Evolutionary conservation across 2,888 invertebrate species (phyloP).

Genomic region (Lapara coniferarum): DNA sequence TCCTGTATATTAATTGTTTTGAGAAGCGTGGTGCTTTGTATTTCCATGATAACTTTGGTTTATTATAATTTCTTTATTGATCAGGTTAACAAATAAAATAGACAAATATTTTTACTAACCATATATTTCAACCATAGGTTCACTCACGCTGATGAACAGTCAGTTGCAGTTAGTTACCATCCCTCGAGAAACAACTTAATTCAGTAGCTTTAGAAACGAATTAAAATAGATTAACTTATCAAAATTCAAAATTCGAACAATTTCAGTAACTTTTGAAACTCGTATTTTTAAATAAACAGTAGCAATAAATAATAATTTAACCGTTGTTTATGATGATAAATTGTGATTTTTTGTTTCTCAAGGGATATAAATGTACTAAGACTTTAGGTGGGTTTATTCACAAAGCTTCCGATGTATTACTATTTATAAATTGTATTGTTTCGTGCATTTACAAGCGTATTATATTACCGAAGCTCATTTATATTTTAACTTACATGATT

Average conservation of each 20-base stretch:
- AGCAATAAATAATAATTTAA: neutral
- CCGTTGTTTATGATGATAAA: neutral
- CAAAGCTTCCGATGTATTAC: slow-evolving; percentile 32
- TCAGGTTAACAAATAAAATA: slow-evolving; percentile 8
- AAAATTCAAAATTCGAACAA: neutral
- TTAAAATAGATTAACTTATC: neutral
- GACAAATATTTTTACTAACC: slow-evolving; percentile 65
- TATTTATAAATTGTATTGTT: slow-evolving; percentile 32
- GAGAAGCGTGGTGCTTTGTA: too few species aligned
- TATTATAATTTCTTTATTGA: too few species aligned
- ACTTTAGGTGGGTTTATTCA: slow-evolving; percentile 21
- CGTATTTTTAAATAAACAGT: neutral
- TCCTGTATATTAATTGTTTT: too few species aligned
- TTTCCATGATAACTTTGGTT: too few species aligned
- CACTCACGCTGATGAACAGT: slow-evolving; percentile 40
- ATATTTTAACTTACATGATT: slow-evolving; percentile 34
- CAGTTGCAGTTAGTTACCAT: slow-evolving; percentile 19
- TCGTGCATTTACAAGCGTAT: slow-evolving; percentile 45
- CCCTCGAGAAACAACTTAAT: slow-evolving; percentile 4
- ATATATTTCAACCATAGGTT: slow-evolving; percentile 78
- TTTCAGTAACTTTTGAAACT: neutral
- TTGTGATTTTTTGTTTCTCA: neutral
- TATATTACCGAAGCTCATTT: slow-evolving; percentile 46
- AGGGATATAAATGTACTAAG: slow-evolving; percentile 9
- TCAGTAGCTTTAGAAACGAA: slow-evolving; percentile 4